A percentile compares a stretch with the other conserved stretches of the same genome.
Evolutionary conservation across 1,140 invertebrate genomes (phyloP).

Genomic region (Luehdorfia chinensis): DNA sequence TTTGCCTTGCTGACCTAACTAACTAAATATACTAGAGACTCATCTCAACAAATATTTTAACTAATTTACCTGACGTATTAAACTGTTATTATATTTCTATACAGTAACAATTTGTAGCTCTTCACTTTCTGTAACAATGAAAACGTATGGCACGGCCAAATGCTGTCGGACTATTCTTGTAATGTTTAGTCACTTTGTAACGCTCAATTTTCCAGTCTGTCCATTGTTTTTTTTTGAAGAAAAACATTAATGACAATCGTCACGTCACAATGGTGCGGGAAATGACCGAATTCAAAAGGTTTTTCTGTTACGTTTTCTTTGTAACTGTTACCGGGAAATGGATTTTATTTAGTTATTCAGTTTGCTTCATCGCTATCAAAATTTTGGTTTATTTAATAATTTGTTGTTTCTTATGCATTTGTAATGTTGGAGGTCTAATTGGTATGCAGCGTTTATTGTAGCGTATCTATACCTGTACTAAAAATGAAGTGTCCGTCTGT

Average conservation of each 20-base stretch:
- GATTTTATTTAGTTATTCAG: conserved; percentile 2
- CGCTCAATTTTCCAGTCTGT: conserved; percentile 14
- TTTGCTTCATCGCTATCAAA: background rate
- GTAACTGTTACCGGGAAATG: conserved; percentile 13
- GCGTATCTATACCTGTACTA: no score
- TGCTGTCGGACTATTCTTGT: conserved; percentile 3
- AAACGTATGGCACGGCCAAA: conserved; percentile 2
- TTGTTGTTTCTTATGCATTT: background rate
- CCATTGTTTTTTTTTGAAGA: conserved; percentile 15
- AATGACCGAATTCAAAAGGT: conserved; percentile 16
- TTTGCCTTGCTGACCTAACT: no score
- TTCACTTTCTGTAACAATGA: background rate
- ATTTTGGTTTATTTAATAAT: background rate
- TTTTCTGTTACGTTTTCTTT: conserved; percentile 17
- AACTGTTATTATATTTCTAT: no score
- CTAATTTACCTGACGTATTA: no score
- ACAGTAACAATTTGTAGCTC: no score
- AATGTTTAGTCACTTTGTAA: conserved; percentile 8
- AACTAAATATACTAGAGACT: no score
- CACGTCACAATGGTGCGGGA: conserved; percentile 13
- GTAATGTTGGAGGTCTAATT: no score
- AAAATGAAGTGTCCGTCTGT: no score
- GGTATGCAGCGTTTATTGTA: no score
- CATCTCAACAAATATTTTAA: no score
- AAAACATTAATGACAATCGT: conserved; percentile 19